Evolutionary conservation across 2,113 vertebrate species (phyloP).

Genomic region (Eidolon helvum): DNA sequence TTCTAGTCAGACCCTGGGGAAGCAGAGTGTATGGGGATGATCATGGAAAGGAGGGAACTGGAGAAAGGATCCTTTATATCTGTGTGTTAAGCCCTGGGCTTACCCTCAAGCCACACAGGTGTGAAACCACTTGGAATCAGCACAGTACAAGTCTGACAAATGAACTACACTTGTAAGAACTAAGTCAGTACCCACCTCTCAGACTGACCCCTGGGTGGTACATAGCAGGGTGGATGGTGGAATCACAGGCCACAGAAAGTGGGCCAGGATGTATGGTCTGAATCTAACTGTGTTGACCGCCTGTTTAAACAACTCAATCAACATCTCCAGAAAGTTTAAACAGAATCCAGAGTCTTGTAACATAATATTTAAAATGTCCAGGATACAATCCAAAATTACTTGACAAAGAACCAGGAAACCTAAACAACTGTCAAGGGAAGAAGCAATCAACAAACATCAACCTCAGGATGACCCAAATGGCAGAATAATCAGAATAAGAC

Average conservation of each 20-base stretch:
- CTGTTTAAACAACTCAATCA: neutral
- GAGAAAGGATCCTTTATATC: neutral
- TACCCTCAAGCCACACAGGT: neutral
- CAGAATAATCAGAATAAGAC: neutral
- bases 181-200: neutral
- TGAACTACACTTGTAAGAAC: neutral
- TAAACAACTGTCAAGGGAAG: neutral
- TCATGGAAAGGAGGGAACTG: neutral
- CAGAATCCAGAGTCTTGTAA: neutral
- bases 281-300: neutral
- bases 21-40: neutral
- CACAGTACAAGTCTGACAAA: neutral
- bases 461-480: neutral
- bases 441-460: neutral
- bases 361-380: neutral
- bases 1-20: neutral
- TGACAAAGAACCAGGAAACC: neutral
- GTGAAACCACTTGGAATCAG: neutral
- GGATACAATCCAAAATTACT: neutral
- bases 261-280: neutral
- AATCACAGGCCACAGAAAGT: neutral
- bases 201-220: neutral
- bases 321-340: neutral
- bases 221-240: neutral
- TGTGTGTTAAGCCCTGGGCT: neutral